Evolutionary conservation across 2,888 invertebrate genomes (phyloP).

Genomic region (Eupithecia exiguata): DNA sequence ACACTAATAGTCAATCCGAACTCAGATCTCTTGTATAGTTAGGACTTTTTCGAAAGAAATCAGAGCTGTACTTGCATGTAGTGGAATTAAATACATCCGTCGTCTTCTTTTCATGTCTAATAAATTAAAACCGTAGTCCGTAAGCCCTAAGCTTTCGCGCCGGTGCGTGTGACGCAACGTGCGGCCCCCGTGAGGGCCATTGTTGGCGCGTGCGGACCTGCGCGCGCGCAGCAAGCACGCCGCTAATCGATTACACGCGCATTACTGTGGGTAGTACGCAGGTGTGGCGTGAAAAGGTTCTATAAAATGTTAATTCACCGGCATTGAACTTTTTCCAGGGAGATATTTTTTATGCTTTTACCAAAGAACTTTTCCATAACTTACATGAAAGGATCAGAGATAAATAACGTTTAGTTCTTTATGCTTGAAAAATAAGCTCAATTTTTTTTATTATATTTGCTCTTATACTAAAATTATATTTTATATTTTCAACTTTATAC

Average conservation of each 20-base stretch:
- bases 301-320: background rate
- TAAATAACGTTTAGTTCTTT: background rate
- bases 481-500: no score
- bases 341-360: background rate
- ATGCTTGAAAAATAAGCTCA: no score
- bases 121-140: background rate
- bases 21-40: background rate
- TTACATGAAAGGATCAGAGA: background rate
- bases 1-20: no score
- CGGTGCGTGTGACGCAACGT: background rate
- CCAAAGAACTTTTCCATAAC: background rate
- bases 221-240: background rate
- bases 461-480: no score
- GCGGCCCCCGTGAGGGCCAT: background rate
- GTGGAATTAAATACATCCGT: background rate
- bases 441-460: no score
- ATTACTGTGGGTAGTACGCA: background rate
- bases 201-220: background rate
- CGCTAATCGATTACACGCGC: slow-evolving; percentile 4
- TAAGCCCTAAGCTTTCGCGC: background rate
- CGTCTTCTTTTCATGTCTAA: no score
- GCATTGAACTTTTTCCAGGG: background rate
- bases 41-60: background rate
- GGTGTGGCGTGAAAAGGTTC: background rate
- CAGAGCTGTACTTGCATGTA: background rate